Base-by-base conservation (phyloP, 2,797 vertebrate species). In the Pempheris klunzingeri region DNA sequence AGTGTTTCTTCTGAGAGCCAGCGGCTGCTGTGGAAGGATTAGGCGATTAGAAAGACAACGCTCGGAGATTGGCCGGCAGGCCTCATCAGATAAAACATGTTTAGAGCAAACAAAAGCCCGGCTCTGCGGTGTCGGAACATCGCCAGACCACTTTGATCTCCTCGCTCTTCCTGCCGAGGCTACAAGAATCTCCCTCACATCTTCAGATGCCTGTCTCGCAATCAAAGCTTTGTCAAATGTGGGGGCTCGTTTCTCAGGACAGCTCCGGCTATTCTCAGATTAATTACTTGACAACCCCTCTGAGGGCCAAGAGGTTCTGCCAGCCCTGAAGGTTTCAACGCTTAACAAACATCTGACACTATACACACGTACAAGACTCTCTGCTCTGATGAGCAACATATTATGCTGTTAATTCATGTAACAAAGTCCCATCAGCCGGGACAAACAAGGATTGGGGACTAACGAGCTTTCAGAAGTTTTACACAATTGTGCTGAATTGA, bases 51-150 rank as follows among this genome's bases (percentile, higher is more conserved):
- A 84, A 78, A 86, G 82, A 81, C 86, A 78, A 69, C 54, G 17
- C 47, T 67, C 20, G 46, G 80, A 78, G 87, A 84, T 83, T 59
- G 76, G 78, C 75, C 60, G 17, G 84, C 78, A 47, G 73, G 74
- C 77, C 79, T 84, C 67, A 88, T 90, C 86, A 85, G 87, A 90
- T 91, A 85, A 90, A 84, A 79, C 84, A 71, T 84, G 87, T 88
- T 90, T 80, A 71, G 83, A 89, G 87, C 77, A 92, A 90, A 89
- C 86, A 90, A 88, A 88, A 81, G 81, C 74, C 43, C 13, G 7
- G 54, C 59, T 80, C 84, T 71, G 82, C 77, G 39, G 74, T 81
- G 80, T 87, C 66, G 57, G 75, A 88, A 78, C 92, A 84, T 78
- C 32, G 17, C 79, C 69, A 58, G 70, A 73, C 78, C 71, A 32